These are phyloP conservation scores for Eretmochelys imbricata DNA, from an alignment of 2,113 vertebrate species.

Conservation along the genomic window DNA sequence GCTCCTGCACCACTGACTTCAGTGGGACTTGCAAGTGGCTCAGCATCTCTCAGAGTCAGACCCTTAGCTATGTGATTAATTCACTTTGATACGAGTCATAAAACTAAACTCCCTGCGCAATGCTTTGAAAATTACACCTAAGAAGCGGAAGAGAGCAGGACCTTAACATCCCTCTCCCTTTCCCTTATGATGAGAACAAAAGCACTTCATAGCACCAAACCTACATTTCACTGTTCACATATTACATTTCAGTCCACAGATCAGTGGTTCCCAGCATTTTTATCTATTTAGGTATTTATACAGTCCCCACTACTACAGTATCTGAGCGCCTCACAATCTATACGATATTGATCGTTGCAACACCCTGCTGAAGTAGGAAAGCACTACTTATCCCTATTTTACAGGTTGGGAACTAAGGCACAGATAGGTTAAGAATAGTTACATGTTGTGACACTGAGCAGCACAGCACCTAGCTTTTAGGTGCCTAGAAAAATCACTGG, in stretches of 20 bases:
- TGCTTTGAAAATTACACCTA: not conserved
- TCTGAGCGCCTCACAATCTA: not conserved
- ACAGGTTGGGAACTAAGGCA: not conserved
- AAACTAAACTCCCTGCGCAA: not conserved
- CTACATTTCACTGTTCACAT: not conserved
- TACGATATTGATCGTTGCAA: not conserved
- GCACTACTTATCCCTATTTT: not conserved
- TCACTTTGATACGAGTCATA: not conserved
- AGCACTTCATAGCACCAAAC: not conserved
- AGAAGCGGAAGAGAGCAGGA: not conserved
- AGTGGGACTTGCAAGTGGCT: not conserved
- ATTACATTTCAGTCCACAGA: not conserved
- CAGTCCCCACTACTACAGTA: not conserved
- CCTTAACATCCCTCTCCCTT: not conserved
- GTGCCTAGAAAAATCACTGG: not conserved
- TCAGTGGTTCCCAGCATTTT: not conserved
- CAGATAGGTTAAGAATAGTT: not conserved
- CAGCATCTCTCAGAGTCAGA: not conserved
- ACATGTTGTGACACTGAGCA: not conserved
- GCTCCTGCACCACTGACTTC: not conserved
- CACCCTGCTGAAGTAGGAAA: not conserved
- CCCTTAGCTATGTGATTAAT: not conserved
- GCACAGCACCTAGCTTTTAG: not conserved
- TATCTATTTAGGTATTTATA: not conserved
- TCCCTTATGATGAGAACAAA: not conserved